Base-by-base conservation (phyloP, 2,888 invertebrate genomes). In the Eristalinus aeneus region DNA sequence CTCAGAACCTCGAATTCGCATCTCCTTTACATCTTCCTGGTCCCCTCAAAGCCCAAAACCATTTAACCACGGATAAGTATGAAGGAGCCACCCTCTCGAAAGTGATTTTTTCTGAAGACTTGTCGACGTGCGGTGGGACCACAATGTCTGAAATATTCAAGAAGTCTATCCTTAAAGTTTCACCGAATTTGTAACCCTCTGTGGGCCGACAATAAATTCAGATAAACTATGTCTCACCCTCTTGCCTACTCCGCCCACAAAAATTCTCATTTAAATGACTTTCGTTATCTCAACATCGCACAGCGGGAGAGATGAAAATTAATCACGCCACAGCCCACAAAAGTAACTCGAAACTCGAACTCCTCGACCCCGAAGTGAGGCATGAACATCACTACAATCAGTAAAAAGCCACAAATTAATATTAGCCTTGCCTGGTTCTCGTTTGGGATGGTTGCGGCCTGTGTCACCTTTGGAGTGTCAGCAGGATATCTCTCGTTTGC, bases 231-330 rank as follows among this genome's bases (percentile, higher is more conserved):
- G 27, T 27, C 27, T 27, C 27, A 27, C 27, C 27, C 27, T 27
- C 46, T 16, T 8, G 16, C n/a, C 46, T 16, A n/a, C 8, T 6
- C 39, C 39, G 12, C 1, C 4, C 39, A 36, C n/a, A 64, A 64
- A 71, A 60, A 60, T 46, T 27, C 34, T 23, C 53, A 46, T 71
- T 71, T 71, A 31, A 71, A 71, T 60, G 31, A 60, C 53, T 72
- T 34, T 22, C 32, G 31, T 61, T 32, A 36, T 12, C 60, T 39
- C 69, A 36, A 63, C 32, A 53, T 11, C 61, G 22, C 46, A 53
- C 20, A 20, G 12, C 5, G 27, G 27, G 27, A 27, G 27, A 53
- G 31, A 72, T 60, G 16, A 60, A 67, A 58, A 67, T 67, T 67
- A 75, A 67, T 67, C 65, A 67, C 65, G 46, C 67, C 22, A 36